Evolutionary conservation across 1,140 invertebrate species (phyloP).

Genomic region (Macrotrachela quadricornifera): DNA sequence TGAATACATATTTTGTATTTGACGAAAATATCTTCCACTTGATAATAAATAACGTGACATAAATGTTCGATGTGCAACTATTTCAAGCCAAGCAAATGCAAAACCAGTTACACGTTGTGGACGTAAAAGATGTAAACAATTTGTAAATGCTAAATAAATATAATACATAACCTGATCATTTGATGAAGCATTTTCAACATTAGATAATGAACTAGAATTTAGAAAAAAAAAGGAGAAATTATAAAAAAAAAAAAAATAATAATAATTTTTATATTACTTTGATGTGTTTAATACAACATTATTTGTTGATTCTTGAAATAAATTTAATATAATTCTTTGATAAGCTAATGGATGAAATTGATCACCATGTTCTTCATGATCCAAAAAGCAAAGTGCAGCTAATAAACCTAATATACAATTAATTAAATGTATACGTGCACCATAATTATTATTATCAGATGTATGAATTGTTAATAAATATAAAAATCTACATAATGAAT

Average conservation of each 20-base stretch:
- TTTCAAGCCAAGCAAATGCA: conserved; percentile 88
- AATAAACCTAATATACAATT: conserved; percentile 88
- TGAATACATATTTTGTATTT: conserved; percentile 37
- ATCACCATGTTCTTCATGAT: conserved; percentile 58
- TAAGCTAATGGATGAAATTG: conserved; percentile 93
- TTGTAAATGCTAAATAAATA: background rate
- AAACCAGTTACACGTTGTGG: conserved; percentile 90
- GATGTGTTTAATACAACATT: too few species aligned
- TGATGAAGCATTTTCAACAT: too few species aligned
- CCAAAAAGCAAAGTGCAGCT: conserved; percentile 71
- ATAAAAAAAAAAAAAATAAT: too few species aligned
- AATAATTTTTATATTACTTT: too few species aligned
- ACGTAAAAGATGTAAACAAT: conserved; percentile 32
- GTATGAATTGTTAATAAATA: conserved; percentile 80
- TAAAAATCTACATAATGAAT: conserved; percentile 79
- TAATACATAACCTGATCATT: too few species aligned
- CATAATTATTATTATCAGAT: conserved; percentile 49
- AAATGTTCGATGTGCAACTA: conserved; percentile 84
- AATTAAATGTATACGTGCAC: conserved; percentile 76
- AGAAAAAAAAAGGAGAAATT: too few species aligned
- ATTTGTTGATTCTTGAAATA: conserved; percentile 67
- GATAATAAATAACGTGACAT: conserved; percentile 75
- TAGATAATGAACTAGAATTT: too few species aligned
- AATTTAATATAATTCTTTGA: conserved; percentile 83
- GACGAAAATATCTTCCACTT: too few species aligned